Evolutionary conservation across 2,888 invertebrate species (phyloP), one percentile per base, ranked within the genome.

Genomic region (Drosophila meridiana): DNA sequence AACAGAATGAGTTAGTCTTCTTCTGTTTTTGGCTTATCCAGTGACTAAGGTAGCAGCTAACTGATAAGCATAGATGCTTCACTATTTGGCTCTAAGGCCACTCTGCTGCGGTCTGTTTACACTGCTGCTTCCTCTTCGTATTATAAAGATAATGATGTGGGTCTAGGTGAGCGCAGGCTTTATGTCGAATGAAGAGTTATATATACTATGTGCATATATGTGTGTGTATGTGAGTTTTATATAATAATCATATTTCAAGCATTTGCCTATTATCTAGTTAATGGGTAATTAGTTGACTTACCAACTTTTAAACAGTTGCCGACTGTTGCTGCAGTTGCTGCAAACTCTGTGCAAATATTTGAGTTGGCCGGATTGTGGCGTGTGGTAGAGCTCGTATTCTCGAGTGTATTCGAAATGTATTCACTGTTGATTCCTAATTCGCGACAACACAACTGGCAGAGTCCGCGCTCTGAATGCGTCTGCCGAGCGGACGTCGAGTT

Each of bases 81-180:
- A 74, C 82, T 83, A 75, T 75, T 70, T 67, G 67, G 48, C 55
- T 36, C 53, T 68, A 38, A 28, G 42, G 53, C 52, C 28, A 55
- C 40, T 52, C 11, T 34, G 53, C 43, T 70, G 59, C 61, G 64
- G 58, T 34, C 64, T 81, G 57, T 81, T 81, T 81, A 80, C 68
- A 73, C 64, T 83, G 55, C 8, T 57, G 62, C 38, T 66, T 58
- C 57, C 65, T 64, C 67, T 63, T 59, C 50, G 53, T 40, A 67
- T 48, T 63, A 78, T 69, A 76, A 78, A 84, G 83, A 88, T 88
- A 88, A 86, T 75, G 69, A 83, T 61, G 50, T 82, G 78, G 86
- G 86, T 86, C 86, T 83, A 78, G 87, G 84, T 66, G 55, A 72
- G 48, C 34, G 52, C 38, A 50, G n/a, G 42, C 36, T 30, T 45